Base-by-base conservation (phyloP, 2,113 vertebrate genomes). In the Hydropotes inermis region DNA sequence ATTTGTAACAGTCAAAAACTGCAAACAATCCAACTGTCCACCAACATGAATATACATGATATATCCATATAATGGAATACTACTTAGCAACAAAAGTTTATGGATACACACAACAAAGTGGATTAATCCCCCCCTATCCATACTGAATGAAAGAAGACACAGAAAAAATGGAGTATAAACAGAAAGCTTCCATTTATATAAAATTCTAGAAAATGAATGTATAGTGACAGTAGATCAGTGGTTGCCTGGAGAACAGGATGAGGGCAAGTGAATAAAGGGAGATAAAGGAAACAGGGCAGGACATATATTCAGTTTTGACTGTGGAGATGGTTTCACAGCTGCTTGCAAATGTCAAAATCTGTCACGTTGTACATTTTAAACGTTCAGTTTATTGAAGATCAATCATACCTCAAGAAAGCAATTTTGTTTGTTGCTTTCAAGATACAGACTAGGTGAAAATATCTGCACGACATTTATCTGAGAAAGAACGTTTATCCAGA, bases 141-240 rank as follows among this genome's bases (percentile, higher is more conserved):
- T 19, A 39, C 28, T 67, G 17, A 55, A 67, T 91, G 54, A 94
- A 93, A 81, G 43, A 81, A 81, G 27, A 87, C 28, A 79, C 23
- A 79, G 39, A 92, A 17, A 61, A 57, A n/a, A 58, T 15, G 13
- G 9, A 58, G 36, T 55, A 67, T 74, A 81, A 83, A 36, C 12
- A 70, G 78, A 78, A 83, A 54, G 16, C 54, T 39, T 61, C 43
- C 67, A 86, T 60, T 85, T 74, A 81, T n/a, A 43, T 87, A 83
- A 61, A 93, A 95, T 95, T 36, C 12, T 90, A 96, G 70, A 83
- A 96, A 89, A 86, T 92, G 45, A 89, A 55, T 74, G 5, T 89
- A 17, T 47, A 83, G 45, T 61, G 70, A 86, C 23, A 64, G n/a
- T 74, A 85, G 57, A 60, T 86, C 92, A 93, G 28, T 93, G 13